Conservation (phyloP, 2,113 vertebrate species). For the Nematolebias whitei region DNA sequence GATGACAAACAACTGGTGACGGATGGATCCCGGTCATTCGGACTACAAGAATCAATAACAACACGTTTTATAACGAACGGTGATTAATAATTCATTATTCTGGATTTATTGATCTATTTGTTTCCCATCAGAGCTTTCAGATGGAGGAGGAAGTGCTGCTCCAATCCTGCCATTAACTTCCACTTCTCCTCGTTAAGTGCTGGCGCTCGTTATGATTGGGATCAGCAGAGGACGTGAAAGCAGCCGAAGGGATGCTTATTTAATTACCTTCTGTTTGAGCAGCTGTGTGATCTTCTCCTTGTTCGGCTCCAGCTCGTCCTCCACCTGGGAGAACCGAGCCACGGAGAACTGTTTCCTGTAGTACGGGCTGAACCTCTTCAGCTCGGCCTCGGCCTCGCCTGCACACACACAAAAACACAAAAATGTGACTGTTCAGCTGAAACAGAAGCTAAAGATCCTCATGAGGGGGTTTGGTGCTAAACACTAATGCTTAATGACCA, state of each 20-base stretch:
- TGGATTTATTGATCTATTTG: not conserved
- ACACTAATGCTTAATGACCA: too few relatives aligned
- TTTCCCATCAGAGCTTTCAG: slow-evolving; percentile 1
- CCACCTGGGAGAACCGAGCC: slow-evolving; percentile 83
- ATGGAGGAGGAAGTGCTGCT: not conserved
- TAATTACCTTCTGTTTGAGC: slow-evolving; percentile 81
- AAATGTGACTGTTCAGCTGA: not conserved
- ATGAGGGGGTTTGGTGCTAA: too few relatives aligned
- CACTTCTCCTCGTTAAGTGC: not conserved
- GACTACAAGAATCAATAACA: not conserved
- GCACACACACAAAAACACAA: slow-evolving; percentile 22
- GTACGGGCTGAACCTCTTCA: slow-evolving; percentile 85
- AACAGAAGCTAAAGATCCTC: not conserved
- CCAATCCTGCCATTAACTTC: not conserved
- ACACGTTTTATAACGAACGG: not conserved
- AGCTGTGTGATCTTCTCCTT: slow-evolving; percentile 79
- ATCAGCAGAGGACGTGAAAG: too few relatives aligned
- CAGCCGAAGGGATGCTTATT: slow-evolving; percentile 35
- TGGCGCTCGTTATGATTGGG: not conserved
- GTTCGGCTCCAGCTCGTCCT: slow-evolving; percentile 85
- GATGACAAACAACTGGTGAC: not conserved
- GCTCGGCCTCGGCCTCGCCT: slow-evolving; percentile 84
- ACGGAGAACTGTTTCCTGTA: slow-evolving; percentile 86
- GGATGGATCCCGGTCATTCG: not conserved
- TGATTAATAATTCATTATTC: slow-evolving; percentile 4